phyloP scores from a whole-genome alignment of 1,140 invertebrate genomes.

The Sinonovacula constricta region DNA sequence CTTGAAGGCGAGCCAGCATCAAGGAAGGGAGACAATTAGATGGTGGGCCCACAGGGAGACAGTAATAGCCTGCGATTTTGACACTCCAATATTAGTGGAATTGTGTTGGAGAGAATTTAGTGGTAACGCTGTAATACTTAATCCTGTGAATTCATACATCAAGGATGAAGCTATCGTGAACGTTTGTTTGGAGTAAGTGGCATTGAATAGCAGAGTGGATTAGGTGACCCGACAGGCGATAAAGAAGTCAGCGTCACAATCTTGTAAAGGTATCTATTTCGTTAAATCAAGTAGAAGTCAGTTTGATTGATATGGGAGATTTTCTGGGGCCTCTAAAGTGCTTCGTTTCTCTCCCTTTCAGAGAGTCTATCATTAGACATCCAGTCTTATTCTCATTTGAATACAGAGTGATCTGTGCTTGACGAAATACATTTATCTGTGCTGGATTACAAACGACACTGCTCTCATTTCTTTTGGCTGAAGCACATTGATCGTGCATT shows the following conservation, averaged over 20 bases:
- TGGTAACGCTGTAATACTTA: conserved; percentile 13
- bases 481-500: conserved; percentile 29
- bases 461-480: conserved; percentile 9
- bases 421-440: conserved; percentile 50
- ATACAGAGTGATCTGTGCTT: conserved; percentile 40
- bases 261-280: conserved; percentile 41
- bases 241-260: conserved; percentile 21
- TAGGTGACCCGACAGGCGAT: conserved; percentile 17
- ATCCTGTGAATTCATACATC: conserved; percentile 38
- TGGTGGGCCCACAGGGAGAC: conserved; percentile 5
- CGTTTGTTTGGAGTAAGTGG: conserved; percentile 31
- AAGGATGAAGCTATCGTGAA: not conserved
- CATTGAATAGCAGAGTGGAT: conserved; percentile 8
- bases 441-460: conserved; percentile 38
- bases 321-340: not conserved
- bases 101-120: conserved; percentile 50
- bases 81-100: conserved; percentile 46
- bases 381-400: conserved; percentile 36
- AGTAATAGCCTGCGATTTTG: conserved; percentile 15
- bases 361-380: conserved; percentile 30
- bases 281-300: conserved; percentile 42
- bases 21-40: not conserved
- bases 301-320: conserved; percentile 35
- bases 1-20: not conserved
- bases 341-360: not conserved